A percentile compares a stretch with the other conserved stretches of the same genome.
Conservation (phyloP, 2,888 invertebrate genomes). For the Syrista parreyssii region DNA sequence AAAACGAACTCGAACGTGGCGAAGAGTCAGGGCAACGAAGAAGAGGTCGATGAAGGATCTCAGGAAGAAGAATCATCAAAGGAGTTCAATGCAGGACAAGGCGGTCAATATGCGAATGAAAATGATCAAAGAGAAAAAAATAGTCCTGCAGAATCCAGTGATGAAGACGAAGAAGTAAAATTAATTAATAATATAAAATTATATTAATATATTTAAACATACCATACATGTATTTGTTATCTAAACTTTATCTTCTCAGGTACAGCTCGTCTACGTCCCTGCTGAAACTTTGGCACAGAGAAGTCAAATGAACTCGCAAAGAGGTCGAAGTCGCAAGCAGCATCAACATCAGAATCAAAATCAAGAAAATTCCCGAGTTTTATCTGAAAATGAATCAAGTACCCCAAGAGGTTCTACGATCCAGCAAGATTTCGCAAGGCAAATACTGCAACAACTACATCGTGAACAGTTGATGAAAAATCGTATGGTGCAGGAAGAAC, state of each 20-base stretch:
- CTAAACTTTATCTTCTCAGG: slow-evolving; percentile 58
- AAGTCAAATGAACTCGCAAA: slow-evolving; percentile 55
- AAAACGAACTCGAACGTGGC: neutral
- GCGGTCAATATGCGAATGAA: slow-evolving; percentile 8
- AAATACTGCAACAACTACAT: slow-evolving; percentile 56
- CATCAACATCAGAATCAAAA: slow-evolving; percentile 27
- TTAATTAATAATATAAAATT: neutral
- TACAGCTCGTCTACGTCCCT: slow-evolving; percentile 85
- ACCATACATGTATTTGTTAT: neutral
- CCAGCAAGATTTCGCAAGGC: slow-evolving; percentile 48
- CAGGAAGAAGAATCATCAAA: slow-evolving; percentile 32
- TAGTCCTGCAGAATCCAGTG: slow-evolving; percentile 20
- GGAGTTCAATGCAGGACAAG: slow-evolving; percentile 14
- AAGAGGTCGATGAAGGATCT: slow-evolving; percentile 8
- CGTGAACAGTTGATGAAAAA: slow-evolving; percentile 53
- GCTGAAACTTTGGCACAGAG: slow-evolving; percentile 77
- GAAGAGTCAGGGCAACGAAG: slow-evolving; percentile 20
- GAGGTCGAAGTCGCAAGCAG: slow-evolving; percentile 48
- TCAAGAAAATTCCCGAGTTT: slow-evolving; percentile 11
- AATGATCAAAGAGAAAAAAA: slow-evolving; percentile 45
- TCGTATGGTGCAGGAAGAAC: slow-evolving; percentile 51
- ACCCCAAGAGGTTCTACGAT: slow-evolving; percentile 22
- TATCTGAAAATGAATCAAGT: slow-evolving; percentile 6
- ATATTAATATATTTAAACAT: neutral
- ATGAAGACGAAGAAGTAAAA: slow-evolving; percentile 31